These are phyloP conservation scores for Jacana jacana DNA, from an alignment of 2,113 vertebrate species.

Conservation along the genomic window DNA sequence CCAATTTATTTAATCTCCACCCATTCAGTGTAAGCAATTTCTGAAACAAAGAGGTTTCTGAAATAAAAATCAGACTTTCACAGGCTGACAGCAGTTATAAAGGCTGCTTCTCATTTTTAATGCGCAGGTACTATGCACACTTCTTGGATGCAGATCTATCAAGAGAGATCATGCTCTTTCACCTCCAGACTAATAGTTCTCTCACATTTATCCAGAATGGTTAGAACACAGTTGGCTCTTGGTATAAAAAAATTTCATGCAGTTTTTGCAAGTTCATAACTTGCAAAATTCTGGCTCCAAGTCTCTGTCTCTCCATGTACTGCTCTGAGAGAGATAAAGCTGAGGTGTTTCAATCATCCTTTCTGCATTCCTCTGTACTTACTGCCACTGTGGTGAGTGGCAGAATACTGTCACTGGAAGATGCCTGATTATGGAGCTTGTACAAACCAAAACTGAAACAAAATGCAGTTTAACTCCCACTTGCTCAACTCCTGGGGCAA, in stretches of 20 bases:
- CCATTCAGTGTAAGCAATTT: not conserved
- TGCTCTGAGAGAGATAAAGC: not conserved
- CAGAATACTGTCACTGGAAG: not conserved
- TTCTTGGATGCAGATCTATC: not conserved
- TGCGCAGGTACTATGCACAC: accelerated
- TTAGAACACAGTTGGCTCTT: not conserved
- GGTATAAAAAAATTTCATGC: not conserved
- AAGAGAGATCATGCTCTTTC: not conserved
- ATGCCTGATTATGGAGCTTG: not conserved
- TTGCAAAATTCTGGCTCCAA: not conserved
- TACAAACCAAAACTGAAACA: not conserved
- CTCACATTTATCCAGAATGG: not conserved
- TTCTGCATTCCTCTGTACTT: not conserved
- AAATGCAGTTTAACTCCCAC: not conserved
- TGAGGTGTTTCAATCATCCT: not conserved
- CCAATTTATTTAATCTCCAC: not conserved
- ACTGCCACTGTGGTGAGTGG: not conserved
- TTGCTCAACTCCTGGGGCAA: not conserved
- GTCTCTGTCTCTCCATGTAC: accelerated
- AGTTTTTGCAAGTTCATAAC: not conserved
- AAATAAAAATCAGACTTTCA: not conserved
- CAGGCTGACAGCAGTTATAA: not conserved
- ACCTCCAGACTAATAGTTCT: not conserved
- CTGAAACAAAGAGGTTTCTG: not conserved
- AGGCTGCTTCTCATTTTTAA: not conserved